Evolutionary conservation across 1,140 invertebrate genomes (phyloP), one percentile per base, ranked within the genome.

Genomic region (Drosophila ambigua): DNA sequence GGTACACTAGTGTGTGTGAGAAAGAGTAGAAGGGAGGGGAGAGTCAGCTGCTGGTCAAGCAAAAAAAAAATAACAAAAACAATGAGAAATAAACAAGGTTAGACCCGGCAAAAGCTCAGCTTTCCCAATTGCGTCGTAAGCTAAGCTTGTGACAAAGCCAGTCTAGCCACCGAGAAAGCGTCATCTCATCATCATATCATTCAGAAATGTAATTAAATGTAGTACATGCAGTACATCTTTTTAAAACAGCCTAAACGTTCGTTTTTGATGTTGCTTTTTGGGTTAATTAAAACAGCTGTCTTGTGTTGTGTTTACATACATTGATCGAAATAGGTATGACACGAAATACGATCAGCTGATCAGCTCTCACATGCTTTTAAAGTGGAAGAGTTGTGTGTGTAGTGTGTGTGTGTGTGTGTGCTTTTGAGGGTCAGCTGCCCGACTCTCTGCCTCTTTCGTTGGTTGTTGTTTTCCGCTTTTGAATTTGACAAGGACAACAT

Each of bases 271-370:
- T 76, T 68, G 65, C 68, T 75, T 76, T 87, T 79, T 87, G 74
- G 69, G 82, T 82, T 88, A 87, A 88, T 87, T 82, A 79, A 87
- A 83, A 88, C 82, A 87, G 82, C 82, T 87, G 82, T 81, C 75
- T 82, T 60, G 69, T 63, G 64, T 82, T 39, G 63, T 62, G 59
- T 59, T 52, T 53, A 63, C 62, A 69, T 51, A 72, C 59, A 64
- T 60, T 65, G 60, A 64, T 73, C 77, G 55, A 69, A 77, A 78
- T 77, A 82, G 77, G 82, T 82, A 67, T 65, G 82, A 68, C 60
- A 72, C 79, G 83, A 88, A 87, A 87, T 79, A 68, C 79, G 82
- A 87, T 87, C 82, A 87, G 82, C 82, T 87, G 82, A 87, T 87
- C 79, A 24, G 72, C 62, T 39, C 35, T 39, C 35, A 28, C 44